Conservation (phyloP, 2,113 vertebrate species). For the Panthera tigris region DNA sequence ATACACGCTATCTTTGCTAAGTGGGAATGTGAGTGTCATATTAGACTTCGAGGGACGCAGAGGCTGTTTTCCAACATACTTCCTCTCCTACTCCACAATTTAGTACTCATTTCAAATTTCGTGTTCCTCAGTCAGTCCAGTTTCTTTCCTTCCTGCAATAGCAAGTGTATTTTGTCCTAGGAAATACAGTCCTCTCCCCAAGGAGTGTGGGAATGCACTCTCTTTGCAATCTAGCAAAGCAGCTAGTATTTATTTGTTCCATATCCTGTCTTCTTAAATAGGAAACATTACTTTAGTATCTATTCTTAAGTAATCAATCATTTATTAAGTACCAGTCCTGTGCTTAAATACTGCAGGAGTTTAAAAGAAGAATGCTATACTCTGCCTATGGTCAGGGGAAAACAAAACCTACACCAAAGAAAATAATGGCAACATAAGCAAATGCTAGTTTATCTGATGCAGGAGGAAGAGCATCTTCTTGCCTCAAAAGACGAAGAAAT, state of each 20-base stretch:
- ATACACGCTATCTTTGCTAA: neutral
- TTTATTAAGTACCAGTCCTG: neutral
- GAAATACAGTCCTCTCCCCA: neutral
- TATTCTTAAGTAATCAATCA: neutral
- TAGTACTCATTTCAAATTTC: neutral
- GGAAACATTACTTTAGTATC: neutral
- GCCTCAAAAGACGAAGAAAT: neutral
- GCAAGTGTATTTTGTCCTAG: neutral
- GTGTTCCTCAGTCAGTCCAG: neutral
- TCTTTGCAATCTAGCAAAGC: neutral
- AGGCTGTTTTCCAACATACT: neutral
- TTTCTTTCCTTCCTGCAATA: slow-evolving; percentile 11
- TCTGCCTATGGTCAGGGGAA: neutral
- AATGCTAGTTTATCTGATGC: neutral
- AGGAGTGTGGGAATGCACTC: neutral
- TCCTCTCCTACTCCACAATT: neutral
- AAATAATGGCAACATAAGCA: neutral
- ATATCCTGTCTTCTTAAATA: neutral
- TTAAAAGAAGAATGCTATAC: neutral
- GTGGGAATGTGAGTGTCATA: neutral
- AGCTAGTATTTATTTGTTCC: neutral
- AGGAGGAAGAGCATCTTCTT: neutral
- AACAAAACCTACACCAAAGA: neutral
- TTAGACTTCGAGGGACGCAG: neutral
- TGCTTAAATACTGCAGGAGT: neutral